Evolutionary conservation across 2,797 vertebrate species (phyloP), one percentile per base, ranked within the genome.

Genomic region (Balearica regulorum): DNA sequence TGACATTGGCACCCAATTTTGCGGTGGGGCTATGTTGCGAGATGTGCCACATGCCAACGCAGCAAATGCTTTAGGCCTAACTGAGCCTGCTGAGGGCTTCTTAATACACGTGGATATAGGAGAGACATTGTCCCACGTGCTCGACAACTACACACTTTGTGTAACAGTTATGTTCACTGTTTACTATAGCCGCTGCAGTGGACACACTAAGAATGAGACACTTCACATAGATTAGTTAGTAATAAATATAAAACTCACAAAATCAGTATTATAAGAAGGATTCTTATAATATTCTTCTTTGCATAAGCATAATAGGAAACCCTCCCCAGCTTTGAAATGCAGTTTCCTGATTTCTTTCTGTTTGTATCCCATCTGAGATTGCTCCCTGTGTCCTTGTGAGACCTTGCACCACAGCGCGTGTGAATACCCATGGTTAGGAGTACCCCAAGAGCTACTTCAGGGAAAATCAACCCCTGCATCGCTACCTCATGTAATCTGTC

Each of bases 391-490:
- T n/a, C 51, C 37, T 37, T 35, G 35, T 0, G 8, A 89, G 41
- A 48, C 41, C 11, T 15, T 41, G 35, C 3, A 12, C 18, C 41
- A 48, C 43, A 55, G 35, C 2, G 0, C 16, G 8, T 2, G 7
- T 13, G 51, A 65, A 49, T 9, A 28, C 18, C 41, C 29, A 21
- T 28, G 58, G 19, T 11, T 13, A 37, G 37, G 44, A 71, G 25
- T 4, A 18, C 17, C n/a, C 17, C 0, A 31, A 39, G 39, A 53
- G 44, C 44, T n/a, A 26, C 60, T 48, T 33, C 21, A 54, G 37
- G 24, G 60, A 78, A 84, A 58, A 65, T 29, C 41, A 55, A 24
- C 20, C 31, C 49, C 41, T 54, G 35, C 18, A 48, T 46, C 48
- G 61, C 54, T 68, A 49, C 19, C 26, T 37, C 89, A 55, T 0